Evolutionary conservation across 2,888 invertebrate genomes (phyloP), one percentile per base, ranked within the genome.

Genomic region (Scotopteryx bipunctaria): DNA sequence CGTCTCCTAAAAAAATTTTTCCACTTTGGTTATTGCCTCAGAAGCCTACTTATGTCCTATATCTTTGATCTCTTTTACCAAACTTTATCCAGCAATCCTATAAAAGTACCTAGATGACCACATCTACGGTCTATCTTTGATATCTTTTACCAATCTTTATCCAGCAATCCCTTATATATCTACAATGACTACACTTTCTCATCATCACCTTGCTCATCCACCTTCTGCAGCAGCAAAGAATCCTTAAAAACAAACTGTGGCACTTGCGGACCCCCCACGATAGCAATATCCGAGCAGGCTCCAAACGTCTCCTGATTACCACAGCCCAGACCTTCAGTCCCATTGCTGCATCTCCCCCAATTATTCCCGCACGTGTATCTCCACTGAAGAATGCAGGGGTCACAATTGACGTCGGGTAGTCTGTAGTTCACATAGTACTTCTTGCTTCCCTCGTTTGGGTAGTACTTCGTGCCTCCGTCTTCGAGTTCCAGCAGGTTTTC

Each of bases 361-460:
- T 95, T 95, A 72, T 96, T 96, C 0, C 95, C 96, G 29, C 96
- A 96, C 3, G 94, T 91, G 72, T 97, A 97, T 62, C 93, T 92
- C 97, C 97, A 97, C 69, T 97, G 97, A 0, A 97, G 86, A 0
- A 97, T 93, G 70, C 97, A 97, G 69, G 95, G 95, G 0, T 92
- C 91, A 69, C 97, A 97, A 5, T 92, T 91, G 3, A 96, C 67
- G 8, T 92, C 27, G 0, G 91, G 93, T 0, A 95, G 81, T 45
- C 91, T 88, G 58, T 94, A 93, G 40, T 91, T 92, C 31, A 94
- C 92, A 57, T 94, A 93, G 71, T 95, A 96, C 11, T 94, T 92
- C 37, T 91, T 92, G 56, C 93, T 94, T 51, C 94, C 94, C n/a
- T 37, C 1, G 19, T 92, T 92, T 0, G 95, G 95, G 72, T 94